Evolutionary conservation across 2,888 invertebrate genomes (phyloP).

Genomic region (Congeria kusceri): DNA sequence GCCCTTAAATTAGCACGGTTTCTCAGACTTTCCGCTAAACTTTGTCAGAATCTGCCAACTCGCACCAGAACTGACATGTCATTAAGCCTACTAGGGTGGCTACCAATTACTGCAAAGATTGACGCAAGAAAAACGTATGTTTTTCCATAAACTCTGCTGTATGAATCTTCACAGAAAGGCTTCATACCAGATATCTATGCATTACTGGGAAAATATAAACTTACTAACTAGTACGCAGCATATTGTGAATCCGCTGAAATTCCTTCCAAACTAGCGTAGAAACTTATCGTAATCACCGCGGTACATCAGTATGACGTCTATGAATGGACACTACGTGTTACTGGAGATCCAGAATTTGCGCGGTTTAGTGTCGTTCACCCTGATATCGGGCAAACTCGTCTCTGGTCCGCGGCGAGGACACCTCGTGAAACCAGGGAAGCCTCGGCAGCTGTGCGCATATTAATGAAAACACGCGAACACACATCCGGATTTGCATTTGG

Average conservation of each 20-base stretch:
- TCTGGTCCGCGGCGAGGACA: too few relatives aligned
- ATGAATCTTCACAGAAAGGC: background rate
- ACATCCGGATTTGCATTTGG: too few relatives aligned
- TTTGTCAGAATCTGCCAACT: conserved; percentile 2
- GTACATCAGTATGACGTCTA: background rate
- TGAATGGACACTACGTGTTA: background rate
- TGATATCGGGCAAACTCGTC: too few relatives aligned
- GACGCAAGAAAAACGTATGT: background rate
- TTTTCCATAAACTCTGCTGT: too few relatives aligned
- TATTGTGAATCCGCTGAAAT: background rate
- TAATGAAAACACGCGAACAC: too few relatives aligned
- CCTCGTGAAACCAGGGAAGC: too few relatives aligned
- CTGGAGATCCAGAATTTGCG: too few relatives aligned
- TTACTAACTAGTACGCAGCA: background rate
- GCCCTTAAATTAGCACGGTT: background rate
- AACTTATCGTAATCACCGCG: background rate
- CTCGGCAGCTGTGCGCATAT: too few relatives aligned
- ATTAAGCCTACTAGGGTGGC: background rate
- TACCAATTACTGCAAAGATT: background rate
- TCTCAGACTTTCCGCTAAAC: conserved; percentile 4
- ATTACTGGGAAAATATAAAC: background rate
- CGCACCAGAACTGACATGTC: conserved; percentile 11
- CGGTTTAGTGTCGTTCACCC: too few relatives aligned
- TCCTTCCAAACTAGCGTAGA: background rate
- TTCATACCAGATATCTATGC: background rate